Evolutionary conservation across 2,888 invertebrate species (phyloP), one percentile per base, ranked within the genome.

Genomic region (Eristalinus sepulchralis): DNA sequence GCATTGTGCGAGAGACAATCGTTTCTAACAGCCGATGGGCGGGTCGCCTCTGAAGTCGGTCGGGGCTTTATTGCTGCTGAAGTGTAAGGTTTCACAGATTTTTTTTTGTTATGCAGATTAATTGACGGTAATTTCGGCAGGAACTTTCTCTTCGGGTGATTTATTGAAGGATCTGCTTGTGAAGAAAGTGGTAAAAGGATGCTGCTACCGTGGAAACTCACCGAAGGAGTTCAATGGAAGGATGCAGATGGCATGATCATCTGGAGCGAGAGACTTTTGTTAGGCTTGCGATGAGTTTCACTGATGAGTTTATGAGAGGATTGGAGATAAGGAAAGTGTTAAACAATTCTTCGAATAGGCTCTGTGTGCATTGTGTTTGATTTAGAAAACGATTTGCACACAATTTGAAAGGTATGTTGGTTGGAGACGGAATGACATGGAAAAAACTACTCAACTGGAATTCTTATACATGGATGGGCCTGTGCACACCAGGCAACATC

Each of bases 61-160:
- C 63, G 57, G 33, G 75, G 60, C 71, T 76, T 47, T 63, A 76
- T 72, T 67, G 34, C 59, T 64, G 34, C 53, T 59, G 68, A 39
- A 47, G 67, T 71, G 72, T 70, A 71, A 64, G 55, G 17, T 17
- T 33, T 22, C 17, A 64, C 81, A 71, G 71, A 78, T 66, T 82
- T 86, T 86, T 70, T 86, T 64, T 86, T 86, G 75, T 86, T 64
- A 86, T 86, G 83, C 75, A 83, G 83, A 86, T 82, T 71, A 78
- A 83, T 83, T 78, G 70, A n/a, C 78, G 60, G 47, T 47, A 47
- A 47, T 47, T 47, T 47, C 47, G 17, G 66, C 57, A 27, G 17
- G 47, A 47, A 47, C 47, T 47, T 47, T 47, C 47, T 47, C 47
- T 17, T 17, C 1, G 4, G 47, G 17, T 47, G 47, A 47, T 47